A percentile compares a stretch with the other conserved stretches of the same genome.
phyloP scores from a whole-genome alignment of 35 echinoderm and acorn worm genomes.

The Holothuria glaberrima region DNA sequence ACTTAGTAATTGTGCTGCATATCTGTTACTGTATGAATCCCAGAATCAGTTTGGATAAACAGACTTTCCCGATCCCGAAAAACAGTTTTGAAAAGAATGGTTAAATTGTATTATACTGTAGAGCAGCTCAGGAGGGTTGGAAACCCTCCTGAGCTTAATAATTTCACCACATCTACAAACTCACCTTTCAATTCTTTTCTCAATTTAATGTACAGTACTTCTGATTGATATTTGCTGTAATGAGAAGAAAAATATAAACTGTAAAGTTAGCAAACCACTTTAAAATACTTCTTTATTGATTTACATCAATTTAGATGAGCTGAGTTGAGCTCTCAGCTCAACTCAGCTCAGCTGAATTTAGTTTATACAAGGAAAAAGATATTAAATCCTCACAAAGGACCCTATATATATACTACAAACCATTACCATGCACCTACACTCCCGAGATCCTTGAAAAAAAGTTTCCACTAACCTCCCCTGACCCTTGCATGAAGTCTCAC shows the following conservation, averaged over 20 bases:
- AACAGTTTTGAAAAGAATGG: no score
- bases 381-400: background rate
- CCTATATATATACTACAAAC: background rate
- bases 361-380: background rate
- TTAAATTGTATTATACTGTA: no score
- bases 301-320: background rate
- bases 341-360: background rate
- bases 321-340: background rate
- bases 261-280: background rate
- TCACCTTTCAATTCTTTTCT: background rate
- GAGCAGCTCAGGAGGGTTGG: no score
- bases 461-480: no score
- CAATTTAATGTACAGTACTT: background rate
- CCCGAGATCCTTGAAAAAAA: no score
- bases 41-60: no score
- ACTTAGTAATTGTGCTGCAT: no score
- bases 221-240: conserved; percentile 3
- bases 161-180: background rate
- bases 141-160: background rate
- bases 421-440: background rate
- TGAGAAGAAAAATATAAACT: background rate
- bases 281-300: background rate
- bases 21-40: no score
- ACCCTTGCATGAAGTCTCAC: no score
- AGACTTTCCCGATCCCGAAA: no score